Evolutionary conservation across 2,797 vertebrate genomes (phyloP).

Genomic region (Acanthurus tractus): DNA sequence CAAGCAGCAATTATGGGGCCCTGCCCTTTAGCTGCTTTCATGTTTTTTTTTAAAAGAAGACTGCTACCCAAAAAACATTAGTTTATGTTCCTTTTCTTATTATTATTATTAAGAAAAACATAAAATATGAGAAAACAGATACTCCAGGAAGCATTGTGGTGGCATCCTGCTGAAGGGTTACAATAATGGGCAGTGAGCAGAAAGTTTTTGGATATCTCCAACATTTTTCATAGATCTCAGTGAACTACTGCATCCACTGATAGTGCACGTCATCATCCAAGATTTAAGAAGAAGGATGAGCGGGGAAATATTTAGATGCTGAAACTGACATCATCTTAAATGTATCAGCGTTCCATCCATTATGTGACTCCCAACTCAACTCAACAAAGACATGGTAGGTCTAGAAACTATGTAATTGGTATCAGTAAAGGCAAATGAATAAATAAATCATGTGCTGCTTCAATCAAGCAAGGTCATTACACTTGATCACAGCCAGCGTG

Average conservation of each 20-base stretch:
- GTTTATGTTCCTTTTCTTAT: too few relatives aligned
- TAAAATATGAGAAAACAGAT: too few relatives aligned
- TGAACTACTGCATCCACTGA: neutral
- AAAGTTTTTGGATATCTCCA: neutral
- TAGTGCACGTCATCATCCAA: neutral
- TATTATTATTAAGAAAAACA: too few relatives aligned
- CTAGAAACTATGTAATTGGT: neutral
- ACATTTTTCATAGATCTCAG: neutral
- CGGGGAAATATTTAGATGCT: neutral
- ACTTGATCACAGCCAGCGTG: constrained; percentile 1
- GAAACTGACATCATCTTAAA: neutral
- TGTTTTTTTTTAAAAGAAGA: neutral
- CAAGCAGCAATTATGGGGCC: neutral
- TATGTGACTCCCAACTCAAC: too few relatives aligned
- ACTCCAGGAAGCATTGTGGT: too few relatives aligned
- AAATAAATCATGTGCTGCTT: neutral
- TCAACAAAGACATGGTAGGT: neutral
- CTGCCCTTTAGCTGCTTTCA: neutral
- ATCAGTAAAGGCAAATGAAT: neutral
- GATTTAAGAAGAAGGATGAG: neutral
- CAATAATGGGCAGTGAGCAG: neutral
- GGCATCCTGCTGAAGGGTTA: constrained; percentile 5
- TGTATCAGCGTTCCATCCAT: neutral
- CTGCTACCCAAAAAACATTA: too few relatives aligned
- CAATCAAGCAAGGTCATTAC: neutral